These are phyloP conservation scores for Cavia porcellus DNA, from an alignment of 2,113 vertebrate species.

Conservation along the genomic window DNA sequence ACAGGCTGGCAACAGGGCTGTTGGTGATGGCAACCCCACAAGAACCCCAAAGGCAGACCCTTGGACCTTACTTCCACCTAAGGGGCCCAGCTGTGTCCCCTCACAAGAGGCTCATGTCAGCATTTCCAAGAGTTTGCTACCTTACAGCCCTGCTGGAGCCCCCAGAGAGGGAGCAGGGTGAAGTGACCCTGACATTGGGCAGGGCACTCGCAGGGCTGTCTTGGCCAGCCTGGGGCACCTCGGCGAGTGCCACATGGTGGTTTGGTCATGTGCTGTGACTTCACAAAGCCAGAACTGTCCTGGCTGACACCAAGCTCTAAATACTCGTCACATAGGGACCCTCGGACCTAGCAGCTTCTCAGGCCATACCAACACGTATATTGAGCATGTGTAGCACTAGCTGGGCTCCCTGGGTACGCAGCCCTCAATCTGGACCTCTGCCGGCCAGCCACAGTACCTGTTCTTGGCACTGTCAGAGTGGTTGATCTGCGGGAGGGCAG, in stretches of 20 bases:
- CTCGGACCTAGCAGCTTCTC: not conserved
- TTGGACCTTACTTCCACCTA: not conserved
- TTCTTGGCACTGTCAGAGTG: conserved; percentile 83
- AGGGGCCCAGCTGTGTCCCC: not conserved
- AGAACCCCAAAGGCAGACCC: not conserved
- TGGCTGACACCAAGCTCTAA: not conserved
- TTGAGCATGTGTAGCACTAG: not conserved
- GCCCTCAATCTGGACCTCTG: conserved; percentile 90
- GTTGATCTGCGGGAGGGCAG: conserved; percentile 85
- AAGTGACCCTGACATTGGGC: not conserved
- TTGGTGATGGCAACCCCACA: not conserved
- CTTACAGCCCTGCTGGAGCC: not conserved
- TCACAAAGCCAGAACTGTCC: not conserved
- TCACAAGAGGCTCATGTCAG: not conserved
- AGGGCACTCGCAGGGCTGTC: not conserved
- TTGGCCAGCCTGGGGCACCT: not conserved
- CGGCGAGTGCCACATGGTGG: not conserved
- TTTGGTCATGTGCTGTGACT: too few species aligned
- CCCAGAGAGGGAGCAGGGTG: accelerated
- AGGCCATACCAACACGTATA: not conserved
- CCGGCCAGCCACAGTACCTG: conserved; percentile 87
- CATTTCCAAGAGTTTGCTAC: not conserved
- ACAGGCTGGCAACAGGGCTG: not conserved
- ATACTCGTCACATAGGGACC: not conserved
- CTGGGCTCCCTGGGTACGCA: conserved; percentile 84